Conservation (phyloP, 2,888 invertebrate genomes). For the Dynastes maya region DNA sequence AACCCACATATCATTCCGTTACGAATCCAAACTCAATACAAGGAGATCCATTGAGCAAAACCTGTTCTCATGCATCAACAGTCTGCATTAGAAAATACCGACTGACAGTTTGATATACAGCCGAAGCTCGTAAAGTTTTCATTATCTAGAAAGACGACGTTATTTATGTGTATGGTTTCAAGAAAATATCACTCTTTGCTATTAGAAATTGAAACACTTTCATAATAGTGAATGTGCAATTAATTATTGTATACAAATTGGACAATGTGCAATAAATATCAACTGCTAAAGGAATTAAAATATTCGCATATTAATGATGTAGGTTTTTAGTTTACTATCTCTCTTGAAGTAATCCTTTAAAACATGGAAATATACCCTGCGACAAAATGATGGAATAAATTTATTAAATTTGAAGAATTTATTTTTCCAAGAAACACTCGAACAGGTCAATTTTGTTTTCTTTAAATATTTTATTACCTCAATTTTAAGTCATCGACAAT, state of each 20-base stretch:
- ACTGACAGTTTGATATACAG: conserved; percentile 17
- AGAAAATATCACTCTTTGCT: background rate
- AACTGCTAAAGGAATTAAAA: background rate
- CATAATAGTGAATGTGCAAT: background rate
- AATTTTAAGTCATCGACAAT: too few species aligned
- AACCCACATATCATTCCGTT: conserved; percentile 28
- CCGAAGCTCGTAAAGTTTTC: conserved; percentile 14
- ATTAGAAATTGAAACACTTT: background rate
- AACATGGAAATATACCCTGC: too few species aligned
- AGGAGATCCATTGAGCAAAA: conserved; percentile 9
- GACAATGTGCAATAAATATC: background rate
- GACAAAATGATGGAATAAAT: too few species aligned
- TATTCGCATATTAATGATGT: background rate
- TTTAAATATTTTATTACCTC: too few species aligned
- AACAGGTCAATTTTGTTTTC: too few species aligned
- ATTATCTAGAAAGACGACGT: conserved; percentile 2
- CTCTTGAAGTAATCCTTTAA: too few species aligned
- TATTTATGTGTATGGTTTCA: background rate
- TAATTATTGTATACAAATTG: background rate
- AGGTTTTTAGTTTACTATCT: too few species aligned
- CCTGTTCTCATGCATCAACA: conserved; percentile 15
- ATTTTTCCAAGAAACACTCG: too few species aligned
- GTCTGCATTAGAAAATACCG: conserved; percentile 6
- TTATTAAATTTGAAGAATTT: too few species aligned
- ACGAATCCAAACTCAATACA: conserved; percentile 12